These are phyloP conservation scores for Dermatemys mawii DNA, from an alignment of 2,113 vertebrate genomes.

Conservation along the genomic window DNA sequence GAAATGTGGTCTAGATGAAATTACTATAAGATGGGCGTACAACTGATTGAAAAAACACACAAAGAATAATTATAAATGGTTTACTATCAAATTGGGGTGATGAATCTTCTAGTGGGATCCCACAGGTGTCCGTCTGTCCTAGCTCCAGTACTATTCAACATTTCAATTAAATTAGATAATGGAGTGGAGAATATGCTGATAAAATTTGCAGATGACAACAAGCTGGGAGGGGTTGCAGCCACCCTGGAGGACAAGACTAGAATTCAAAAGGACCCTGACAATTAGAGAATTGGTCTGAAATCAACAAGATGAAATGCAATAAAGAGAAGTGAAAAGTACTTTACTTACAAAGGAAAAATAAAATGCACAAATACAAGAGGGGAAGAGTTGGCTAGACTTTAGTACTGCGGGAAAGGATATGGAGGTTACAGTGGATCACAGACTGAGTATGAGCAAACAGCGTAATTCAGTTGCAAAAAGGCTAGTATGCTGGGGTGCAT, in stretches of 20 bases:
- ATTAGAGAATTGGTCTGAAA: background rate
- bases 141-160: too few species aligned
- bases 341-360: background rate
- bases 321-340: background rate
- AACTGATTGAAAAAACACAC: too few species aligned
- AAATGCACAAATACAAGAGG: background rate
- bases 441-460: background rate
- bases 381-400: background rate
- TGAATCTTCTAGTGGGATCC: too few species aligned
- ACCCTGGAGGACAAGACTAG: background rate
- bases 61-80: too few species aligned
- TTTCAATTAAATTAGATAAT: too few species aligned
- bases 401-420: background rate
- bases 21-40: too few species aligned
- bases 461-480: background rate
- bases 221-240: background rate
- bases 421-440: background rate
- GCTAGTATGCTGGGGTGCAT: background rate
- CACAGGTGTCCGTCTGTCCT: too few species aligned
- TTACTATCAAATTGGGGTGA: too few species aligned
- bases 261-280: background rate
- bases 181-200: too few species aligned
- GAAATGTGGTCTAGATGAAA: too few species aligned
- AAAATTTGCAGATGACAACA: too few species aligned
- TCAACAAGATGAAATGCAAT: background rate